Percentiles rank a stretch among this genome's conserved stretches.
Conservation (phyloP, 2,113 vertebrate species). For the Onychostoma macrolepis region DNA sequence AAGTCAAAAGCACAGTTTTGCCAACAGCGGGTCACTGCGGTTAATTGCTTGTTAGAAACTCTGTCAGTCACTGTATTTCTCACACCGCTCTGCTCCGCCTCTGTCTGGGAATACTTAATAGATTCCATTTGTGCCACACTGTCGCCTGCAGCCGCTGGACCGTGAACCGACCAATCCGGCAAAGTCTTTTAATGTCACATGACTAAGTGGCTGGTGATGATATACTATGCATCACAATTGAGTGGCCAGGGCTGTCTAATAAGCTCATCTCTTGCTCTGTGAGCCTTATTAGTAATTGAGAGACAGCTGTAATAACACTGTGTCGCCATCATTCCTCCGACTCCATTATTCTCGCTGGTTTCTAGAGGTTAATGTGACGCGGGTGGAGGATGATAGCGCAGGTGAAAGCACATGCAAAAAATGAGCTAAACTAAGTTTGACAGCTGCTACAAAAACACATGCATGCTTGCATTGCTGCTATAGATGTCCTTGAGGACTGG, state of each 20-base stretch:
- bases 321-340: conserved; percentile 57
- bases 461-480: neutral
- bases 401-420: conserved; percentile 43
- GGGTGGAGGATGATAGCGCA: conserved; percentile 14
- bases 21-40: conserved; percentile 47
- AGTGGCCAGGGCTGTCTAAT: conserved; percentile 30
- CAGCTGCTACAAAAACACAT: conserved; percentile 30
- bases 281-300: conserved; percentile 51
- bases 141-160: conserved; percentile 25
- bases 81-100: conserved; percentile 28
- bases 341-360: conserved; percentile 60
- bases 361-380: conserved; percentile 54
- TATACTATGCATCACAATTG: conserved; percentile 36
- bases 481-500: neutral
- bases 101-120: conserved; percentile 38
- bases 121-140: conserved; percentile 40
- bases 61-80: conserved; percentile 52
- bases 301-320: conserved; percentile 63
- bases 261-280: conserved; percentile 42
- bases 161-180: conserved; percentile 45
- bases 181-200: conserved; percentile 32
- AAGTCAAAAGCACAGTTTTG: conserved; percentile 56
- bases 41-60: conserved; percentile 60
- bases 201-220: conserved; percentile 26
- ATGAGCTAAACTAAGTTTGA: conserved; percentile 35